Evolutionary conservation across 2,888 invertebrate species (phyloP).

Genomic region (Cistogaster globosa): DNA sequence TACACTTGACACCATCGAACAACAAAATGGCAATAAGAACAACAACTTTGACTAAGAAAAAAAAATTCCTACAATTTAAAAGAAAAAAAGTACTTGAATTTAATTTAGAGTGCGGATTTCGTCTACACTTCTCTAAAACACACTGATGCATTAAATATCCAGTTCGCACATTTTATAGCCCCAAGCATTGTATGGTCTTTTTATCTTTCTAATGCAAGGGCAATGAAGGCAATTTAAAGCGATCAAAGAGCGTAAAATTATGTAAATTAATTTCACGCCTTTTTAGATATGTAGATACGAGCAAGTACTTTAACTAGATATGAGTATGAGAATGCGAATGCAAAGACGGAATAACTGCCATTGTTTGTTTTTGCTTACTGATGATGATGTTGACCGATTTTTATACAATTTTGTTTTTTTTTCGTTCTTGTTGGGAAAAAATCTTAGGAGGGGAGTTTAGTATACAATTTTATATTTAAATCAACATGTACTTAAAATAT

Average conservation of each 20-base stretch:
- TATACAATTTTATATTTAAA: slow-evolving; percentile 17
- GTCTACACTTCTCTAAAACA: slow-evolving; percentile 23
- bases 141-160: slow-evolving; percentile 8
- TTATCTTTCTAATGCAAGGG: slow-evolving; percentile 53
- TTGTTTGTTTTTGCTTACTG: slow-evolving; percentile 49
- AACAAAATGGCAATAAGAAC: slow-evolving; percentile 23
- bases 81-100: slow-evolving; percentile 21
- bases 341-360: slow-evolving; percentile 6
- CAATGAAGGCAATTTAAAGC: slow-evolving; percentile 78
- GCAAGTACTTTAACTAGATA: slow-evolving; percentile 34
- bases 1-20: slow-evolving; percentile 64
- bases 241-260: slow-evolving; percentile 83
- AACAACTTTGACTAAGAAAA: slow-evolving; percentile 16
- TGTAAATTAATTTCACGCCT: slow-evolving; percentile 84
- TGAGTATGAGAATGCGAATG: slow-evolving; percentile 35
- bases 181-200: slow-evolving; percentile 38
- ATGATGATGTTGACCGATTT: slow-evolving; percentile 64
- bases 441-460: slow-evolving; percentile 10
- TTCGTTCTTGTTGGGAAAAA: slow-evolving; percentile 17
- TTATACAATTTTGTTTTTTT: slow-evolving; percentile 2
- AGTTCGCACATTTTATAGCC: slow-evolving; percentile 72
- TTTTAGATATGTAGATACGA: slow-evolving; percentile 80
- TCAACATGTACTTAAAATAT: slow-evolving; percentile 45
- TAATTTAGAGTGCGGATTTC: neutral
- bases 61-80: slow-evolving; percentile 13